Base-by-base conservation (phyloP, 1,140 invertebrate species). In the Lepidurus couesii region DNA sequence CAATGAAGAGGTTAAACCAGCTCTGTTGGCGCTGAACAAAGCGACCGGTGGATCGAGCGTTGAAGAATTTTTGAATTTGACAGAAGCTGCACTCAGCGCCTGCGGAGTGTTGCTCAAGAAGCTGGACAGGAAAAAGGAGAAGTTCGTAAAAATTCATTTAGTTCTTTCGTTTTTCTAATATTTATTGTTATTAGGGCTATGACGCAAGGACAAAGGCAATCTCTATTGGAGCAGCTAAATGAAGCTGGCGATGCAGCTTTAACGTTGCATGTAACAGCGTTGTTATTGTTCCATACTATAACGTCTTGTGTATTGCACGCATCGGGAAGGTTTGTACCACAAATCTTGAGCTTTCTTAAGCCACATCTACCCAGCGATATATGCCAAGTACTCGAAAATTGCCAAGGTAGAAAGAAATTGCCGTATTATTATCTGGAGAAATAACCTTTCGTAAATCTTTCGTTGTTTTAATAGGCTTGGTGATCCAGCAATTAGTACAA, bases 291-390 rank as follows among this genome's bases (percentile, higher is more conserved):
- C 82, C 94, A 93, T 26, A 88, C 89, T 10, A 86, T 91, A 0
- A 94, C 92, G 13, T 90, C 94, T 82, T 90, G 86, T 81, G 93
- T 96, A 85, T 82, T 98, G 16, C 94, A 98, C 84, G 93, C 93
- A 11, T 96, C 95, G 42, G 96, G 96, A 0, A 91, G 94, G 84
- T 95, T 95, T 86, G 93, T 98, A 5, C 91, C 94, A 0, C 87
- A 90, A 26, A 90, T 98, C 80, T 85, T 98, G 26, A 82, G 86
- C 1, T 92, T 90, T 84, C 87, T 98, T 13, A 90, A 92, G 80
- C 85, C 87, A 34, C 88, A 90, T 79, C 84, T 97, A 42, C 88
- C 88, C 79, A 84, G 86, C 24, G 89, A 92, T 5, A 87, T 91
- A 74, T 88, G 88, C 83, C 82, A 87, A 10, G 83, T 88, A 65